Evolutionary conservation across 2,797 vertebrate genomes (phyloP).

Genomic region (Cetoscarus ocellatus): DNA sequence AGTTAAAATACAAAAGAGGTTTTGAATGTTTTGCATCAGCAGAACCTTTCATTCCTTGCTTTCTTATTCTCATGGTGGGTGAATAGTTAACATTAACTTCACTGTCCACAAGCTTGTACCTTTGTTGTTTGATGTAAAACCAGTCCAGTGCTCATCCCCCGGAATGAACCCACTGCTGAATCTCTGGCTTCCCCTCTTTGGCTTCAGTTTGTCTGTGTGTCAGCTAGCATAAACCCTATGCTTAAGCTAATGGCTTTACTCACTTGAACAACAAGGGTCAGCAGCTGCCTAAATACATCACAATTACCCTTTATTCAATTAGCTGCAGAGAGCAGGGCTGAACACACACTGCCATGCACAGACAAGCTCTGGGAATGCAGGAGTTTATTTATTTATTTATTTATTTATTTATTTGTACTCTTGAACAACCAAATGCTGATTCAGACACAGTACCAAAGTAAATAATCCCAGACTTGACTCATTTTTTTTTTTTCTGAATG

Average conservation of each 20-base stretch:
- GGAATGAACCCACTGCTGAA: slow-evolving; percentile 32
- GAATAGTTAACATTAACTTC: slow-evolving; percentile 28
- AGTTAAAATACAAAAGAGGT: background rate
- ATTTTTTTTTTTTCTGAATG: background rate
- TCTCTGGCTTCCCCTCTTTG: slow-evolving; percentile 16
- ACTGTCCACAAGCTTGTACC: slow-evolving; percentile 28
- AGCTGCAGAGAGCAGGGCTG: slow-evolving; percentile 35
- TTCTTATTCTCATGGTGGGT: slow-evolving; percentile 30
- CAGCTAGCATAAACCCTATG: slow-evolving; percentile 56
- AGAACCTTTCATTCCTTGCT: slow-evolving; percentile 36
- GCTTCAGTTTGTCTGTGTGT: slow-evolving; percentile 36
- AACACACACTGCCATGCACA: slow-evolving; percentile 13
- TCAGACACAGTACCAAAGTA: background rate
- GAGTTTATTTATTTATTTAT: background rate
- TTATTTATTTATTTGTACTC: no score
- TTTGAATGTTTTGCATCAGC: background rate
- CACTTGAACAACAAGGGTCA: slow-evolving; percentile 71
- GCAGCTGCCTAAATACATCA: slow-evolving; percentile 74
- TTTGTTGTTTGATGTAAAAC: background rate
- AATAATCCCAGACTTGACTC: background rate
- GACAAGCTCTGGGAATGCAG: background rate
- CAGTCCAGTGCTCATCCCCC: no score
- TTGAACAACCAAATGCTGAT: background rate
- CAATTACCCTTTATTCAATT: slow-evolving; percentile 75
- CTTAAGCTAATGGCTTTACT: slow-evolving; percentile 68